Base-by-base conservation (phyloP, 1,140 invertebrate species). In the Megalonaias nervosa region DNA sequence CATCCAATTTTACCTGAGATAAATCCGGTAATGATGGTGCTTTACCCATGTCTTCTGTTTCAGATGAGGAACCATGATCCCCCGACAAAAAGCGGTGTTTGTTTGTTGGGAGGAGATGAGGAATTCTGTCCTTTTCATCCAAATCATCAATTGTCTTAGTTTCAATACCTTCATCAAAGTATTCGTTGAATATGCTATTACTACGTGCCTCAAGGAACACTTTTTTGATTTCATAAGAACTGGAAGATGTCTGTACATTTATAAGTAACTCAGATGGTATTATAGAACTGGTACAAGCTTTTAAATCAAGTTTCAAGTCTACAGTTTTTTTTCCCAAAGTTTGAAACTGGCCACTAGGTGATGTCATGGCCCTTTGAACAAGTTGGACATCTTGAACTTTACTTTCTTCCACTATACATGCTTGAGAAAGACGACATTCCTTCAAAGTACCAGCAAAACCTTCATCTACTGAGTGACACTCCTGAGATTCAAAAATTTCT, bases 111-210 rank as follows among this genome's bases (percentile, higher is more conserved):
- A 23, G 13, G 26, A 78, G 58, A 26, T 72, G 70, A 55, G 83
- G 68, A 23, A 87, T 77, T 57, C 75, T n/a, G 59, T 86, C 81
- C 21, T 82, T 80, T 58, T 77, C 80, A 48, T 81, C 82, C 23
- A 85, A 21, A 48, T 87, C 83, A 81, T 86, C 86, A 65, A 86
- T 86, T 1, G 84, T 85, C 75, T 86, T 84, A 14, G 75, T 80
- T 78, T 85, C 82, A 14, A 81, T 81, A 31, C 71, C 76, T 14
- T 84, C 83, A 26, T 84, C 82, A 83, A 87, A 88, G 71, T 89
- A 89, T 77, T 88, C 86, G 74, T 89, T 85, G 81, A 88, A 88
- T 77, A 88, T 86, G 69, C 86, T 89, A 66, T 80, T 80, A 74
- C 84, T 86, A 23, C 84, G 83, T 71, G 83, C 84, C 61, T 81